phyloP scores from a whole-genome alignment of 2,888 invertebrate species.

The Apamea crenata region DNA sequence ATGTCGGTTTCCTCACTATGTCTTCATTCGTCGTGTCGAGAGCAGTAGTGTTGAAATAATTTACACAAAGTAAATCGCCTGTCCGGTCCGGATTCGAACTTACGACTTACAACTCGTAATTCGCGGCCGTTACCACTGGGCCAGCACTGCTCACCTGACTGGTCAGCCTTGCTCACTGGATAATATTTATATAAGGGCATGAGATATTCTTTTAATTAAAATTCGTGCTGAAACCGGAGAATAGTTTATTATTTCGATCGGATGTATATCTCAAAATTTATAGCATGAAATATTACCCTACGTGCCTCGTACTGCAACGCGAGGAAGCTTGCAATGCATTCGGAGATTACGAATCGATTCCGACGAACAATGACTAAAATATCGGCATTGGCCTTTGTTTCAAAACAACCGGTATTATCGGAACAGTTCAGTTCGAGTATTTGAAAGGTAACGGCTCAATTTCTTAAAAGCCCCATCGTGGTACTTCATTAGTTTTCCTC shows the following conservation, averaged over 20 bases:
- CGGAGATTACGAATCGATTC: conserved; percentile 49
- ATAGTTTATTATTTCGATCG: neutral
- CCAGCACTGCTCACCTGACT: too few relatives aligned
- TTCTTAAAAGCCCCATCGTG: conserved; percentile 82
- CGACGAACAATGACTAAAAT: conserved; percentile 43
- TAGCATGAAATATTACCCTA: neutral
- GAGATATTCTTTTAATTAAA: neutral
- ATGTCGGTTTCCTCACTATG: too few relatives aligned
- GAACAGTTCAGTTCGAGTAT: conserved; percentile 56
- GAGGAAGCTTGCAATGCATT: conserved; percentile 29
- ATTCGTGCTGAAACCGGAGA: neutral
- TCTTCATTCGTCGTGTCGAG: too few relatives aligned
- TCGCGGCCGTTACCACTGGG: too few relatives aligned
- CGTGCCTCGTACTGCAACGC: conserved; percentile 3
- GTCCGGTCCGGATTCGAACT: too few relatives aligned
- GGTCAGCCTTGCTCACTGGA: neutral
- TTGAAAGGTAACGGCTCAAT: conserved; percentile 79
- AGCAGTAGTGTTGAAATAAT: too few relatives aligned
- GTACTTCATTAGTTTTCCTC: conserved; percentile 84
- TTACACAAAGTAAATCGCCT: too few relatives aligned
- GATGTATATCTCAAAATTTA: conserved; percentile 2
- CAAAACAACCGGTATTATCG: conserved; percentile 38
- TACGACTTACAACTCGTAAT: too few relatives aligned
- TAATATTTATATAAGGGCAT: neutral
- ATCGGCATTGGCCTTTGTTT: conserved; percentile 41